Percentiles rank a stretch among this genome's conserved stretches.
Evolutionary conservation across 2,113 vertebrate species (phyloP).

Genomic region (Pycnonotus jocosus): DNA sequence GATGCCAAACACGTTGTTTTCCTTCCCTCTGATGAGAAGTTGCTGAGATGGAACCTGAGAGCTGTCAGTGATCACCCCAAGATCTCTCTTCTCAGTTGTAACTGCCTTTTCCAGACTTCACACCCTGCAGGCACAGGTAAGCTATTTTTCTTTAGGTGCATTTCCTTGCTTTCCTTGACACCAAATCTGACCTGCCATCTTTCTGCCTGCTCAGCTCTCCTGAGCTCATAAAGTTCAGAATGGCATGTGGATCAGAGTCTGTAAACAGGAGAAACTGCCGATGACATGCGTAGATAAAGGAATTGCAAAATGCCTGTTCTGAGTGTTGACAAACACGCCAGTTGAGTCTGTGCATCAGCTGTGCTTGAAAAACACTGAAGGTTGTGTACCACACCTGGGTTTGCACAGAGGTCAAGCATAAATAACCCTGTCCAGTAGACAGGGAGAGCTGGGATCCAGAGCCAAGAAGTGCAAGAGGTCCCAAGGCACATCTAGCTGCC

Average conservation of each 20-base stretch:
- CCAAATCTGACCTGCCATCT: background rate
- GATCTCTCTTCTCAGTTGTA: background rate
- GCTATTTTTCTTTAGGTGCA: background rate
- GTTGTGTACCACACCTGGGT: background rate
- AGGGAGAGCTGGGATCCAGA: background rate
- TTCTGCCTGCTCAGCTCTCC: background rate
- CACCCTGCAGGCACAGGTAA: fast-evolving
- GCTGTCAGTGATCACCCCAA: background rate
- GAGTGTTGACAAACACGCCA: background rate
- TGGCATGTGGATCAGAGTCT: background rate
- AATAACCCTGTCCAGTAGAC: background rate
- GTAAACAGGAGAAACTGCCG: background rate
- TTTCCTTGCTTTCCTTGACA: background rate
- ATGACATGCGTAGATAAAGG: background rate
- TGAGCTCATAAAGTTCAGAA: background rate
- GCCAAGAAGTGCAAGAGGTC: background rate
- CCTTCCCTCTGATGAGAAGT: background rate
- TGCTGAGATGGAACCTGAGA: background rate
- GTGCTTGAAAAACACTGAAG: background rate
- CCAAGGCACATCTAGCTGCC: background rate
- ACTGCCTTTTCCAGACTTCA: background rate
- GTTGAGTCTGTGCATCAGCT: background rate
- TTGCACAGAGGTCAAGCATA: background rate
- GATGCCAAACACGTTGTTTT: background rate
- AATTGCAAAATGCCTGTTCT: background rate